A percentile compares a stretch with the other conserved stretches of the same genome.
Conservation (phyloP, 2,888 invertebrate species). For the Plebejus anna region DNA sequence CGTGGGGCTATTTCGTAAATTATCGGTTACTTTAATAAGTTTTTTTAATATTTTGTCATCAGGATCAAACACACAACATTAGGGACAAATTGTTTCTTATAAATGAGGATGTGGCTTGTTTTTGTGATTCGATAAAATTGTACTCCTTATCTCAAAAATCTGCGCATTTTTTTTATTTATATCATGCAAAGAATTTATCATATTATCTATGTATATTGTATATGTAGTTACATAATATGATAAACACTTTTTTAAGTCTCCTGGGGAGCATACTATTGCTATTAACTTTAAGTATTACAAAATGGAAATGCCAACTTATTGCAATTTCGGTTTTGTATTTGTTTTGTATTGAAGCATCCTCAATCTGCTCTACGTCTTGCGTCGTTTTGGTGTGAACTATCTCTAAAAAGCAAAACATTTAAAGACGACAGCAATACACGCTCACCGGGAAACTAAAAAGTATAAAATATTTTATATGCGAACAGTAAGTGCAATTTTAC, state of each 20-base stretch:
- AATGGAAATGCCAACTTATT: neutral
- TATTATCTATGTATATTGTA: too few relatives aligned
- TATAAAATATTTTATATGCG: neutral
- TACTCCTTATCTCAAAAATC: neutral
- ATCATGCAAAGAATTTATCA: neutral
- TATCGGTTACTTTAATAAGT: constrained; percentile 1
- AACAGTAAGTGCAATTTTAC: constrained; percentile 16
- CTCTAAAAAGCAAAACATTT: neutral
- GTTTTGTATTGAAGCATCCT: neutral
- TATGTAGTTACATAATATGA: too few relatives aligned
- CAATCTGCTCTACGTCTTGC: neutral
- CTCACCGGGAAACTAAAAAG: neutral
- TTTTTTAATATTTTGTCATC: constrained; percentile 16
- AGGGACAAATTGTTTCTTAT: constrained; percentile 19
- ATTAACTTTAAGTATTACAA: neutral
- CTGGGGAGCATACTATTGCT: neutral
- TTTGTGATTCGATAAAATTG: neutral
- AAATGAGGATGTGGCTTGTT: constrained; percentile 8
- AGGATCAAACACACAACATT: constrained; percentile 14
- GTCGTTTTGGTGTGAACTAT: neutral
- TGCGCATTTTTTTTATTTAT: neutral
- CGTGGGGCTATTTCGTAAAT: constrained; percentile 14
- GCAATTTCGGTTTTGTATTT: neutral
- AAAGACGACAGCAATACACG: neutral
- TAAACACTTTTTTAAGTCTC: too few relatives aligned